Percentiles rank a stretch among this genome's conserved stretches.
Conservation (phyloP, 2,113 vertebrate genomes). For the Hymenochirus boettgeri region DNA sequence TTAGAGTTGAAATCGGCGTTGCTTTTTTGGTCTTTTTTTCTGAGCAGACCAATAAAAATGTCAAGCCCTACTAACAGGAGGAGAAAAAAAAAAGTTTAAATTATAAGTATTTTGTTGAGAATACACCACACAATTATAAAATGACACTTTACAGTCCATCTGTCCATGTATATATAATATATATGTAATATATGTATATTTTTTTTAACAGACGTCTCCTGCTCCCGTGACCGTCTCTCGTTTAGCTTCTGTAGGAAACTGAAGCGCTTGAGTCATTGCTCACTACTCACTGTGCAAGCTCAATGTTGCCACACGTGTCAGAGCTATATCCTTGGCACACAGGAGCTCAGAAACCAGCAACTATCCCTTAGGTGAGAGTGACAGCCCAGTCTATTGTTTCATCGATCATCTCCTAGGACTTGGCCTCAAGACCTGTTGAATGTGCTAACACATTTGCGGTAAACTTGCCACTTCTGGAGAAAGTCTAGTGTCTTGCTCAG, state of each 20-base stretch:
- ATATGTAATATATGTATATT: background rate
- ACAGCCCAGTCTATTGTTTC: background rate
- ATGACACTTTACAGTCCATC: too few species aligned
- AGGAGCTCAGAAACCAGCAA: conserved; percentile 52
- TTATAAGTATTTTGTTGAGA: too few species aligned
- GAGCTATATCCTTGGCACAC: conserved; percentile 21
- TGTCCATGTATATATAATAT: background rate
- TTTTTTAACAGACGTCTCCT: conserved; percentile 57
- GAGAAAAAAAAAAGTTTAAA: too few species aligned
- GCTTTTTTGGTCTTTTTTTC: too few species aligned
- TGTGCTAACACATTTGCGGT: background rate
- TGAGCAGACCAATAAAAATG: too few species aligned
- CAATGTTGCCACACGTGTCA: conserved; percentile 86
- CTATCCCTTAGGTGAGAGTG: conserved; percentile 55
- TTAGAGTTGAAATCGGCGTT: too few species aligned
- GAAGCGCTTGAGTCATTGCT: conserved; percentile 74
- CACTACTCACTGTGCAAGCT: conserved; percentile 56
- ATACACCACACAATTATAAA: too few species aligned
- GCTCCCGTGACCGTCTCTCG: conserved; percentile 70
- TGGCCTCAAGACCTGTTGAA: background rate
- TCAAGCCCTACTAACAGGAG: too few species aligned
- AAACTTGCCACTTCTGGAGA: conserved; percentile 3
- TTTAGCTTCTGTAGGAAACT: conserved; percentile 82
- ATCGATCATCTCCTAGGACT: background rate
- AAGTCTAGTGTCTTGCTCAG: conserved; percentile 3